Percentiles rank a stretch among this genome's conserved stretches.
These are phyloP conservation scores for Entomobrya multifasciata DNA, from an alignment of 2,888 invertebrate species.

Conservation along the genomic window DNA sequence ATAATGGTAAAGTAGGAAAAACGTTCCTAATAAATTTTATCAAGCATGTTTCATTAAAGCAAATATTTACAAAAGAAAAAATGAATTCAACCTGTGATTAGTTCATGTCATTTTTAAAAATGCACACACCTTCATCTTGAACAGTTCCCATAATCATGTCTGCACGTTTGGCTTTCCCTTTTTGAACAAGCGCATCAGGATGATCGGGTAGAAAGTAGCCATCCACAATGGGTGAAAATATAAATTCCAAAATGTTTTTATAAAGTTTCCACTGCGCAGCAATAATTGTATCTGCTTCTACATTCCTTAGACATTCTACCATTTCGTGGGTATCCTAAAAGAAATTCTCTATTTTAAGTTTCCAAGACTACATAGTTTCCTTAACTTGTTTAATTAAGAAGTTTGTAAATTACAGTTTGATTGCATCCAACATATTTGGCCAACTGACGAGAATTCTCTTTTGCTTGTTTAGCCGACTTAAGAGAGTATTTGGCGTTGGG, in stretches of 20 bases:
- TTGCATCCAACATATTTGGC: constrained; percentile 65
- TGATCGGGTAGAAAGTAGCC: constrained; percentile 65
- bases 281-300: constrained; percentile 47
- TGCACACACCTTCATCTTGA: constrained; percentile 73
- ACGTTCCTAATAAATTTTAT: too few relatives aligned
- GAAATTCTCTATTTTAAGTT: not conserved
- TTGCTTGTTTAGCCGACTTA: constrained; percentile 20
- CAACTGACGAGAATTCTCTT: constrained; percentile 33
- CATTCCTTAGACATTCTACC: constrained; percentile 61
- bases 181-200: constrained; percentile 61
- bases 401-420: not conserved
- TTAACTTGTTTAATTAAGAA: too few relatives aligned
- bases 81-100: too few relatives aligned
- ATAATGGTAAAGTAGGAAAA: constrained; percentile 73
- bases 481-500: constrained; percentile 30
- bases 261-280: constrained; percentile 55
- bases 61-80: too few relatives aligned
- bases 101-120: too few relatives aligned
- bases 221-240: constrained; percentile 69
- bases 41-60: too few relatives aligned
- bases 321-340: constrained; percentile 46
- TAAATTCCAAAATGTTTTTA: constrained; percentile 61
- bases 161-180: constrained; percentile 69
- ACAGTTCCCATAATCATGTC: constrained; percentile 72
- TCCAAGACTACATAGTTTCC: not conserved